Percentiles rank a stretch among this genome's conserved stretches.
These are phyloP conservation scores for Heptranchias perlo DNA, from an alignment of 2,113 vertebrate species.

Conservation along the genomic window DNA sequence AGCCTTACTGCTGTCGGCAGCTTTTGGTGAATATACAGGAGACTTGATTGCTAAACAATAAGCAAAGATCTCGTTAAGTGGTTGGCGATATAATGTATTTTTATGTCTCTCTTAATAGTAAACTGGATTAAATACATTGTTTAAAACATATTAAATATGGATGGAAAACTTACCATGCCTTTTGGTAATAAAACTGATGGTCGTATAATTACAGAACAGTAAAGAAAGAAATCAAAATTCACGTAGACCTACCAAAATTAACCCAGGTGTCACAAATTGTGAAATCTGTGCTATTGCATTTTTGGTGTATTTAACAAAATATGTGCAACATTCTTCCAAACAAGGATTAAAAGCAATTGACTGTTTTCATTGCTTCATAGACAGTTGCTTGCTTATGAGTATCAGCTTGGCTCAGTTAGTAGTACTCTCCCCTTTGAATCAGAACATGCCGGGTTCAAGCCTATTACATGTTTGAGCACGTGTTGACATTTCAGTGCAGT, in stretches of 20 bases:
- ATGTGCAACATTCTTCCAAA: background rate
- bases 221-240: too few relatives aligned
- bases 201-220: too few relatives aligned
- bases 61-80: background rate
- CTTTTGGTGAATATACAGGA: background rate
- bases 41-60: background rate
- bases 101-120: background rate
- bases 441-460: too few relatives aligned
- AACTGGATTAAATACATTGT: background rate
- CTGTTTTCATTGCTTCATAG: background rate
- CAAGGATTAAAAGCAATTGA: background rate
- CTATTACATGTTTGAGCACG: too few relatives aligned
- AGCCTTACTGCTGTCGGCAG: background rate
- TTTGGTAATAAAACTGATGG: background rate
- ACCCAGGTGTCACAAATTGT: background rate
- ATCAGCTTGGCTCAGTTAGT: too few relatives aligned
- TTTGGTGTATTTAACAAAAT: background rate
- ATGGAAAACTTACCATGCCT: background rate
- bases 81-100: background rate
- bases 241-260: background rate
- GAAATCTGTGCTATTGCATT: background rate
- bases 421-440: too few relatives aligned
- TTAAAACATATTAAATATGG: too few relatives aligned
- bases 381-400: too few relatives aligned
- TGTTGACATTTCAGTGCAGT: too few relatives aligned